Evolutionary conservation across 2,113 vertebrate genomes (phyloP).

Genomic region (Beaufortia kweichowensis): DNA sequence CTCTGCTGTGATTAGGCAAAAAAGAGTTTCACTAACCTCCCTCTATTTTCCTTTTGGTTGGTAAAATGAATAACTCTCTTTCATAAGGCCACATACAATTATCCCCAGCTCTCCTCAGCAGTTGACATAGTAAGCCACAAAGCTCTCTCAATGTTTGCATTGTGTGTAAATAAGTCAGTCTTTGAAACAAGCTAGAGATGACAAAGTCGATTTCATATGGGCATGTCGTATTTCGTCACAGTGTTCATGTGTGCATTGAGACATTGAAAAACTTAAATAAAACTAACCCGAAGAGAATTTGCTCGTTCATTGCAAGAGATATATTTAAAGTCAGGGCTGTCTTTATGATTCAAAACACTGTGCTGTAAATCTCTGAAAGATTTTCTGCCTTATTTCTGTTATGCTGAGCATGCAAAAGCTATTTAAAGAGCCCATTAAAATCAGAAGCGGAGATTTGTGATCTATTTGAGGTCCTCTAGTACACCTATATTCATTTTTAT

Average conservation of each 20-base stretch:
- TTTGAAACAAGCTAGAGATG: slow-evolving; percentile 39
- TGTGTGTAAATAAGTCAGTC: slow-evolving; percentile 52
- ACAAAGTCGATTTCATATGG: slow-evolving; percentile 3
- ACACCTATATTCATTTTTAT: too few relatives aligned
- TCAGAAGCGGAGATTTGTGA: too few relatives aligned
- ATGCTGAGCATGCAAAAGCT: background rate
- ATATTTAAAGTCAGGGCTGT: too few relatives aligned
- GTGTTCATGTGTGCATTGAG: slow-evolving; percentile 12
- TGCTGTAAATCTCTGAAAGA: background rate
- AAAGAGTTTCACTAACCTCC: slow-evolving; percentile 65
- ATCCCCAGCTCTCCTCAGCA: slow-evolving; percentile 63
- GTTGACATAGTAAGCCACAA: slow-evolving; percentile 65
- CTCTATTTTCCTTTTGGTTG: slow-evolving; percentile 72
- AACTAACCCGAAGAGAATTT: background rate
- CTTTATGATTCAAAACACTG: too few relatives aligned
- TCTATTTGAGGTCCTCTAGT: too few relatives aligned
- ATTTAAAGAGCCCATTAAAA: too few relatives aligned
- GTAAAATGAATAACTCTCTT: slow-evolving; percentile 71
- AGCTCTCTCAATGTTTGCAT: slow-evolving; percentile 68
- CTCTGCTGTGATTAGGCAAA: slow-evolving; percentile 65
- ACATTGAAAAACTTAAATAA: too few relatives aligned
- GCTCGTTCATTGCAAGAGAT: too few relatives aligned
- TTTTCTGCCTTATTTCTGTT: background rate
- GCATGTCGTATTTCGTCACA: background rate
- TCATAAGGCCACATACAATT: slow-evolving; percentile 60